Evolutionary conservation across 2,888 invertebrate species (phyloP), one percentile per base, ranked within the genome.

Genomic region (Trisateles emortualis): DNA sequence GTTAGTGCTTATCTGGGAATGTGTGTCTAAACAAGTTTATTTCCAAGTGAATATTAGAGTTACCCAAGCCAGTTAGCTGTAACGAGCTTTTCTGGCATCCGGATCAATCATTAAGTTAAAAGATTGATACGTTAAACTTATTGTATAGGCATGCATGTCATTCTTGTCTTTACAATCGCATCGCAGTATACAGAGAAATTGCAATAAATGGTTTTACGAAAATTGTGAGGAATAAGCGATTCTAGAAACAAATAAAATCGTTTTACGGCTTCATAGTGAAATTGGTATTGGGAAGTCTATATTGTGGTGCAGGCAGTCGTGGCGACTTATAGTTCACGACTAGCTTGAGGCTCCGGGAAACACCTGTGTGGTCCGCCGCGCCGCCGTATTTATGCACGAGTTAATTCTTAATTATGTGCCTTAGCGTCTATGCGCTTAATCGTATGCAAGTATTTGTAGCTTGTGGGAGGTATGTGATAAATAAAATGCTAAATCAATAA

Each of bases 271-370:
- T 83, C 74, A 84, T 82, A 84, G 72, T 68, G 73, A 81, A 80
- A 85, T 84, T 84, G 81, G 78, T 78, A 84, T 73, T 78, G 72
- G 78, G 79, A 83, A 82, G 84, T 81, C 83, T 87, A 84, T 86
- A 88, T 86, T 80, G 78, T 78, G 73, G 78, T 65, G 70, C 71
- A 75, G 68, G 76, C 73, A 76, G 78, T 72, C 73, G 73, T 49
- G 38, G 72, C 69, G 79, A 84, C 82, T 88, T 86, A 85, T 79
- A 75, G 88, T 79, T 81, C 89, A 90, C 88, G 90, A 90, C 83
- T 86, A 80, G 86, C 89, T 88, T 59, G 67, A 53, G 88, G 89
- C 89, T 63, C 72, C 74, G 72, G 79, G 71, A 68, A 69, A 78
- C 65, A 78, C 76, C 73, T 83, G 90, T 89, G 90, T 88, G 90